phyloP scores from a whole-genome alignment of 2,888 invertebrate species.

The Hydriomena furcata region DNA sequence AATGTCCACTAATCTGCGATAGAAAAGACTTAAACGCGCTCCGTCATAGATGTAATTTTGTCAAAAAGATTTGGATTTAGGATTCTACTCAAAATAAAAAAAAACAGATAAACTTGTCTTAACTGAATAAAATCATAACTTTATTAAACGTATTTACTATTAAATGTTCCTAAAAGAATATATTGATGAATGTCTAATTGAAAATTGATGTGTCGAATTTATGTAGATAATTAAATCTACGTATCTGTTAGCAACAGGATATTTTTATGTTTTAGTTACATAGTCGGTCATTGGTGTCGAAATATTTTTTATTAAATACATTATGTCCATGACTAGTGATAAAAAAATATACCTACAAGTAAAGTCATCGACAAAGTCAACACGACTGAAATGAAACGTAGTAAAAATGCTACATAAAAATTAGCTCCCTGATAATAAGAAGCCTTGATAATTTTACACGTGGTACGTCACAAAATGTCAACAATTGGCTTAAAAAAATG shows the following conservation, averaged over 20 bases:
- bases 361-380: conserved; percentile 4
- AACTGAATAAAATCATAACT: too few species aligned
- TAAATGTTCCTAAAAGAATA: too few species aligned
- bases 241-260: too few species aligned
- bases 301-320: too few species aligned
- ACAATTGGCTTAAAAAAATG: conserved; percentile 57
- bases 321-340: too few species aligned
- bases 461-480: conserved; percentile 63
- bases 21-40: conserved; percentile 57
- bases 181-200: too few species aligned
- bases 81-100: background rate
- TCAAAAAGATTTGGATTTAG: background rate
- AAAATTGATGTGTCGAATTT: too few species aligned
- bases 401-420: conserved; percentile 43
- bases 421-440: conserved; percentile 47
- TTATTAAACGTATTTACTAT: too few species aligned
- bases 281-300: too few species aligned
- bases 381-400: conserved; percentile 10
- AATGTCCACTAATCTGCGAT: conserved; percentile 6
- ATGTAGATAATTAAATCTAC: too few species aligned
- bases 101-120: background rate
- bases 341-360: too few species aligned
- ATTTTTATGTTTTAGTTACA: too few species aligned
- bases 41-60: background rate
- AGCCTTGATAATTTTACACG: conserved; percentile 57